These are phyloP conservation scores for Meganola albula DNA, from an alignment of 2,888 invertebrate genomes.

Conservation along the genomic window DNA sequence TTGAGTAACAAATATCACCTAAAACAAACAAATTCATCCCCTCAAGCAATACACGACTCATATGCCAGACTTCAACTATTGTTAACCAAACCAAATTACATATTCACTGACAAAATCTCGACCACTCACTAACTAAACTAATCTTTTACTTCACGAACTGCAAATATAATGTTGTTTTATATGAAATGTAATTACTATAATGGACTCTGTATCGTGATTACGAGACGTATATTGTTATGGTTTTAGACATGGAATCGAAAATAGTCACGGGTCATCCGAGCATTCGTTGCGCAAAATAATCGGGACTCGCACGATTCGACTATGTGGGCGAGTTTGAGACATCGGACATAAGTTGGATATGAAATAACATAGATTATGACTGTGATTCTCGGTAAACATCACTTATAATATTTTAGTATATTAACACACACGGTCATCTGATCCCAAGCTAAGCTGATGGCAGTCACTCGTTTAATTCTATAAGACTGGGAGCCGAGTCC, in stretches of 20 bases:
- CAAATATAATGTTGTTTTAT: conserved; percentile 37
- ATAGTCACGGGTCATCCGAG: conserved; percentile 64
- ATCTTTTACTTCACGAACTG: conserved; percentile 21
- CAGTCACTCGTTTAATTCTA: too few relatives aligned
- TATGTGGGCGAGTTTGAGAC: too few relatives aligned
- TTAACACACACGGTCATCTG: too few relatives aligned
- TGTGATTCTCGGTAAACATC: too few relatives aligned
- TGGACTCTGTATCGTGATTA: conserved; percentile 63
- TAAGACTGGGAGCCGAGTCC: too few relatives aligned
- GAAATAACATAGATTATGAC: too few relatives aligned
- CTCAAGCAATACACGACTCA: conserved; percentile 68
- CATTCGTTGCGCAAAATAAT: conserved; percentile 54
- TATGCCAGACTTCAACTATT: conserved; percentile 53
- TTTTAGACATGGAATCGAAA: conserved; percentile 70
- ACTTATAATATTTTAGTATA: too few relatives aligned
- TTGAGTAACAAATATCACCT: conserved; percentile 49
- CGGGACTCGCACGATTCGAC: conserved; percentile 55
- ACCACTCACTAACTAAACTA: conserved; percentile 15
- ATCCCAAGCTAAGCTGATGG: too few relatives aligned
- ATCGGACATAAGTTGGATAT: too few relatives aligned
- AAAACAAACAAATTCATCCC: conserved; percentile 68
- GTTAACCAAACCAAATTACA: conserved; percentile 46
- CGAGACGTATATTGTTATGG: conserved; percentile 63
- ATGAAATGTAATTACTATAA: conserved; percentile 64
- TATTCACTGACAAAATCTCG: conserved; percentile 25